A percentile compares a stretch with the other conserved stretches of the same genome.
Evolutionary conservation across 2,888 invertebrate species (phyloP).

Genomic region (Drosophila dives): DNA sequence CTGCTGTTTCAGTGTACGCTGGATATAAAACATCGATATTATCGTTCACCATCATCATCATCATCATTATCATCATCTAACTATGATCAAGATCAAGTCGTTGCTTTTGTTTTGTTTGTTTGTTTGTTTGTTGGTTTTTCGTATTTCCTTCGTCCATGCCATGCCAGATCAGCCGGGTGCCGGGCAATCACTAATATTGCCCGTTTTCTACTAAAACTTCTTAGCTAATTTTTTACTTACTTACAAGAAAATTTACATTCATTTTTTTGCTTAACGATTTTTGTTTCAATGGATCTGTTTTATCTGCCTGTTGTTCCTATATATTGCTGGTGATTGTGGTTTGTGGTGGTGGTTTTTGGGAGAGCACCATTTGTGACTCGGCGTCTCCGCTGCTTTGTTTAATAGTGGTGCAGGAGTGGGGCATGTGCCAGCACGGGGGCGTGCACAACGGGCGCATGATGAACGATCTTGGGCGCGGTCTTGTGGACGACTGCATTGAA

Average conservation of each 20-base stretch:
- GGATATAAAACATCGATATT: slow-evolving; percentile 32
- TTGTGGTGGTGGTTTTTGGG: slow-evolving; percentile 39
- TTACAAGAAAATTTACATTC: slow-evolving; percentile 61
- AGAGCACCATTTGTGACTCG: slow-evolving; percentile 74
- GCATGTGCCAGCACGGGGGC: slow-evolving; percentile 85
- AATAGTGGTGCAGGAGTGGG: slow-evolving; percentile 84
- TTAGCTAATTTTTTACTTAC: slow-evolving; percentile 75
- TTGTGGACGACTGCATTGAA: slow-evolving; percentile 90
- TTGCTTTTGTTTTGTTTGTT: slow-evolving; percentile 59
- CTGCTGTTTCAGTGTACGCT: slow-evolving; percentile 32
- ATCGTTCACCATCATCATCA: slow-evolving; percentile 39
- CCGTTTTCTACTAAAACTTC: slow-evolving; percentile 73
- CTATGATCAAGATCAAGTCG: slow-evolving; percentile 68
- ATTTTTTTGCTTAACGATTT: slow-evolving; percentile 30
- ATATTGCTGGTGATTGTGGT: slow-evolving; percentile 42
- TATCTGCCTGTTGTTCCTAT: slow-evolving; percentile 71
- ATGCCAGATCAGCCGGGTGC: slow-evolving; percentile 78
- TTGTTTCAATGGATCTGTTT: slow-evolving; percentile 58
- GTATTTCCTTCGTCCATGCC: slow-evolving; percentile 78
- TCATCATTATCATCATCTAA: slow-evolving; percentile 35
- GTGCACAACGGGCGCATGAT: slow-evolving; percentile 80
- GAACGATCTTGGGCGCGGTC: slow-evolving; percentile 86
- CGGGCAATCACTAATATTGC: slow-evolving; percentile 73
- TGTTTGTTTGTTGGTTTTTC: slow-evolving; percentile 44
- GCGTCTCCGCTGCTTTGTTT: slow-evolving; percentile 54